Percentiles rank a stretch among this genome's conserved stretches.
Evolutionary conservation across 2,113 vertebrate genomes (phyloP).

Genomic region (Mesembrinibis cayennensis): DNA sequence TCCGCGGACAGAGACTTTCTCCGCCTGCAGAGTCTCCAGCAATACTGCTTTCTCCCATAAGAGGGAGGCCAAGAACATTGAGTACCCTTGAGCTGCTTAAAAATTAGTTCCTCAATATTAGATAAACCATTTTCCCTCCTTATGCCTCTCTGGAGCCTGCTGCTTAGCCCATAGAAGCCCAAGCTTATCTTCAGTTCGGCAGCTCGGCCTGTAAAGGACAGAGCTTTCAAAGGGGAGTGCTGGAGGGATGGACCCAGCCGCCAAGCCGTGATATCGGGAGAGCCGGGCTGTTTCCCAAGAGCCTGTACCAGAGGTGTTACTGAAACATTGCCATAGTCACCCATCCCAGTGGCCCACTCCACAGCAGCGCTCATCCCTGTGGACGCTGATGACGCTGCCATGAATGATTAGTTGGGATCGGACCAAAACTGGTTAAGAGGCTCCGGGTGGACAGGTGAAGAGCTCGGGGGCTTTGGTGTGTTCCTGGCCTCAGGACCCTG

Average conservation of each 20-base stretch:
- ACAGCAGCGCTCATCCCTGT: not conserved
- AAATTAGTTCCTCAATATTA: not conserved
- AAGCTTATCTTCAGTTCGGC: not conserved
- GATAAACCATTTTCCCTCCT: not conserved
- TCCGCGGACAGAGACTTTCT: not conserved
- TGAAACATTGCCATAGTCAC: not conserved
- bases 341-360: not conserved
- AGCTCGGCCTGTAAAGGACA: not conserved
- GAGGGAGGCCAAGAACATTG: conserved; percentile 37
- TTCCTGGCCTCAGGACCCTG: not conserved
- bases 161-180: not conserved
- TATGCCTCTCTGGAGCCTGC: not conserved
- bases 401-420: not conserved
- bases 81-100: not conserved
- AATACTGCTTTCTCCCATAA: not conserved
- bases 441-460: not conserved
- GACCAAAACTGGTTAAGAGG: not conserved
- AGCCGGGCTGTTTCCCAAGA: not conserved
- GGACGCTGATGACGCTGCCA: not conserved
- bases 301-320: not conserved
- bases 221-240: not conserved
- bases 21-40: not conserved
- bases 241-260: not conserved
- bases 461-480: fast-evolving
- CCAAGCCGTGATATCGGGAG: not conserved